Evolutionary conservation across 2,113 vertebrate species (phyloP).

Genomic region (Ceyx cyanopectus): DNA sequence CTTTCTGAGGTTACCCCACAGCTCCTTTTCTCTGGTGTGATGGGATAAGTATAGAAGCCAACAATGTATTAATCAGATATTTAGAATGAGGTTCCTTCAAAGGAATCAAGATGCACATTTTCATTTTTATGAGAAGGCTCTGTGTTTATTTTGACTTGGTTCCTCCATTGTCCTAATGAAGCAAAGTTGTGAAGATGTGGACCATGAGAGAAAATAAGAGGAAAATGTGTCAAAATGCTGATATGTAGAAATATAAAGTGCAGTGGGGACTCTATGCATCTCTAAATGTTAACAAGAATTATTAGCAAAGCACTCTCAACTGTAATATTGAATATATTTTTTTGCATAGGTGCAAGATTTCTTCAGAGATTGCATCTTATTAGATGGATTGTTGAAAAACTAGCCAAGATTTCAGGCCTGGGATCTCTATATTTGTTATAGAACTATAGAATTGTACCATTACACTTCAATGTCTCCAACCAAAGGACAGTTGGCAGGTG

Average conservation of each 20-base stretch:
- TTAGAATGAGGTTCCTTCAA: constrained; percentile 2
- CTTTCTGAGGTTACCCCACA: not conserved
- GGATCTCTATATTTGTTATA: not conserved
- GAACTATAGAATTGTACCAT: not conserved
- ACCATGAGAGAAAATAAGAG: not conserved
- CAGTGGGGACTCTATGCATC: not conserved
- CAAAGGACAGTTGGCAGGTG: not conserved
- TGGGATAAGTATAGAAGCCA: not conserved
- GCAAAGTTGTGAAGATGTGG: not conserved
- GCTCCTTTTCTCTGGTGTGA: not conserved
- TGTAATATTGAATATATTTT: not conserved
- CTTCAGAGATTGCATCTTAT: not conserved
- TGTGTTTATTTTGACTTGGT: not conserved
- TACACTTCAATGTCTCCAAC: not conserved
- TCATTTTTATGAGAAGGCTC: not conserved
- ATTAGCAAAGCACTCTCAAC: not conserved
- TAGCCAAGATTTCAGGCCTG: not conserved
- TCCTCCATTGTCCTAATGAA: not conserved
- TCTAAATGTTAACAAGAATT: not conserved
- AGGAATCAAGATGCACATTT: not conserved
- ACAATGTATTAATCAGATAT: not conserved
- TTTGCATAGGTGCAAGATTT: not conserved
- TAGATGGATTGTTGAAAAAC: not conserved
- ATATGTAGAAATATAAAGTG: not conserved
- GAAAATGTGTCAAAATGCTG: not conserved